These are phyloP conservation scores for Chelon labrosus DNA, from an alignment of 2,797 vertebrate species.

Conservation along the genomic window DNA sequence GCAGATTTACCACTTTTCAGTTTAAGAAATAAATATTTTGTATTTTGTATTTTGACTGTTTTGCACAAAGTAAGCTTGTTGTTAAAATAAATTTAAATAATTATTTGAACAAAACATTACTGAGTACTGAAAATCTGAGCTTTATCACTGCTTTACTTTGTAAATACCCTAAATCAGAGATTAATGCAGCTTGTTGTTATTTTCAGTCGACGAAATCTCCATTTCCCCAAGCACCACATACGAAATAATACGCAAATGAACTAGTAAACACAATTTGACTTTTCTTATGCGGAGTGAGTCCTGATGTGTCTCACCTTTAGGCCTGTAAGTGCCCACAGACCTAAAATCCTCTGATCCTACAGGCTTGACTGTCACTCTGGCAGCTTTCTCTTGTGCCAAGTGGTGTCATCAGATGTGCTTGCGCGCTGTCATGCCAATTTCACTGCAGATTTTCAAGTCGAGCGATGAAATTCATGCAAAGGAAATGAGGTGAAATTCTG, in stretches of 20 bases:
- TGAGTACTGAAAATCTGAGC: too few relatives aligned
- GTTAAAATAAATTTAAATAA: too few relatives aligned
- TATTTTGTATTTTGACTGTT: too few relatives aligned
- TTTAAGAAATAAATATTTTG: too few relatives aligned
- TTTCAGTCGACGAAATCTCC: background rate
- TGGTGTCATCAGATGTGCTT: slow-evolving; percentile 40
- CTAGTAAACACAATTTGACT: background rate
- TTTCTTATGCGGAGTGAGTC: slow-evolving; percentile 18
- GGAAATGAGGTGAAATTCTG: slow-evolving; percentile 34
- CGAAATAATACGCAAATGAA: background rate
- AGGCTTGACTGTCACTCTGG: slow-evolving; percentile 22
- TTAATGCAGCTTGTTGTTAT: too few relatives aligned
- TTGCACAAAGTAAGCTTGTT: too few relatives aligned
- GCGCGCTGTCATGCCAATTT: slow-evolving; percentile 3
- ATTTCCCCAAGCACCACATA: slow-evolving; percentile 7
- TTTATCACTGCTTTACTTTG: too few relatives aligned
- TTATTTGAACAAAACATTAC: too few relatives aligned
- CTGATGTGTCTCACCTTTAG: slow-evolving; percentile 19
- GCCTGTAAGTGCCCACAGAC: slow-evolving; percentile 4
- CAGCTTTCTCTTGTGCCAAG: slow-evolving; percentile 26
- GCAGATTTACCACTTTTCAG: too few relatives aligned
- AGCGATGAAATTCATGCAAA: slow-evolving; percentile 28
- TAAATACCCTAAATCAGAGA: too few relatives aligned
- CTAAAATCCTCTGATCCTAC: slow-evolving; percentile 23
- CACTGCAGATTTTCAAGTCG: slow-evolving; percentile 40